Base-by-base conservation (phyloP, 2,113 vertebrate genomes). In the Hypomesus transpacificus region DNA sequence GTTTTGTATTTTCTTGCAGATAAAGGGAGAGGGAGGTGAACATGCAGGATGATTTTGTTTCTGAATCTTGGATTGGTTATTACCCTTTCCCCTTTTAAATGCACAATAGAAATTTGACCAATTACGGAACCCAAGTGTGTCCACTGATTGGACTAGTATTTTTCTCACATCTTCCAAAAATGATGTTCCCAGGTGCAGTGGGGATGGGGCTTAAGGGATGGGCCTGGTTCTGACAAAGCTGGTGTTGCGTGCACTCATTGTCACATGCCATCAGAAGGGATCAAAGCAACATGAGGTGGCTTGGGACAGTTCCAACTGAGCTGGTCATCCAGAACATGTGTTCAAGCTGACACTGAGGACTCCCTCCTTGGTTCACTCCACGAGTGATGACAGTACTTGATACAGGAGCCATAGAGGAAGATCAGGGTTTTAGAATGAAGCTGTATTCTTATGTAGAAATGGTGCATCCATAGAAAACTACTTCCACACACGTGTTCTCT, bases 81-180 rank as follows among this genome's bases (percentile, higher is more conserved):
- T 65, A 22, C 74, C 58, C 69, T 65, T 51, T 76, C 62, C 69
- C 24, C 28, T 69, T 69, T 18, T 69, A 74, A 74, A 68, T 56
- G 57, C 58, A 66, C 26, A 60, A 73, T 26, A 51, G 26, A 13
- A 22, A 28, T 31, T 50, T 54, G 13, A 16, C 56, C 31, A 22
- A 71, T 46, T 11, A 46, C 39, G 1, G 39, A 46, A 11, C 7
- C 39, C 9, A 46, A 46, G 9, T 11, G 39, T 46, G 39, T 46
- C 39, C 39, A 11, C 39, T 46, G 39, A 46, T 46, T 11, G 39
- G 39, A 46, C 39, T 34, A 34, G 31, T 26, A 34, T 13, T 46
- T 46, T 46, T 46, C 39, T 9, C 13, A 46, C 9, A 46, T 46
- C 39, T 46, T 46, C 39, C 39, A 46, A 46, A 46, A 46, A 46